Conservation (phyloP, 2,888 invertebrate genomes). For the Eustalomyia histrio region DNA sequence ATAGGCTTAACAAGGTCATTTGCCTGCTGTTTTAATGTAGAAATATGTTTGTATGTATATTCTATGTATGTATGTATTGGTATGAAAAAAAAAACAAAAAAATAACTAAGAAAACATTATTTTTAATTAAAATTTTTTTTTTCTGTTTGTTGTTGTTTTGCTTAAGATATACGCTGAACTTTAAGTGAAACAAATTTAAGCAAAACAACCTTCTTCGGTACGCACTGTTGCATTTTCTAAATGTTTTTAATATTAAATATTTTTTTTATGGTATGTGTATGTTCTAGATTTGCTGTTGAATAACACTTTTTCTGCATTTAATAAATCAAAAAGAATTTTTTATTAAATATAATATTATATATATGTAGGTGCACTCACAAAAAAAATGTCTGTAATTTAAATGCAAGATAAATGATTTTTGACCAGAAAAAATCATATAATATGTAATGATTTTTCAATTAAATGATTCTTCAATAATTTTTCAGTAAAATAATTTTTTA, state of each 20-base stretch:
- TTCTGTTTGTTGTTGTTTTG: background rate
- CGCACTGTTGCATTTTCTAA: constrained; percentile 37
- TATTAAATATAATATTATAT: too few relatives aligned
- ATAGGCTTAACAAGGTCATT: constrained; percentile 59
- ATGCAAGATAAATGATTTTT: too few relatives aligned
- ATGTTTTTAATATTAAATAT: background rate
- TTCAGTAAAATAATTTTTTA: too few relatives aligned
- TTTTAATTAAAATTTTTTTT: constrained; percentile 60
- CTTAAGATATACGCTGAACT: constrained; percentile 17
- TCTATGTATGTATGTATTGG: constrained; percentile 4
- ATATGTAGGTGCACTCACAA: too few relatives aligned
- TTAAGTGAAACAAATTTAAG: constrained; percentile 26
- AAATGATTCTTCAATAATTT: too few relatives aligned
- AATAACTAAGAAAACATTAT: constrained; percentile 39
- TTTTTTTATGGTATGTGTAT: background rate
- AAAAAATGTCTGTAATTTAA: too few relatives aligned
- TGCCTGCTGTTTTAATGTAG: constrained; percentile 26
- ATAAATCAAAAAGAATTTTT: too few relatives aligned
- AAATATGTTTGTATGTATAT: constrained; percentile 14
- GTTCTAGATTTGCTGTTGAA: background rate
- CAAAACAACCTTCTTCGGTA: constrained; percentile 1
- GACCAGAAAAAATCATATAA: too few relatives aligned
- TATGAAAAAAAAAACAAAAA: constrained; percentile 20
- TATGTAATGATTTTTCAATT: too few relatives aligned
- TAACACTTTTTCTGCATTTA: too few relatives aligned